Conservation (phyloP, 2,797 vertebrate genomes). For the Lates japonicus region DNA sequence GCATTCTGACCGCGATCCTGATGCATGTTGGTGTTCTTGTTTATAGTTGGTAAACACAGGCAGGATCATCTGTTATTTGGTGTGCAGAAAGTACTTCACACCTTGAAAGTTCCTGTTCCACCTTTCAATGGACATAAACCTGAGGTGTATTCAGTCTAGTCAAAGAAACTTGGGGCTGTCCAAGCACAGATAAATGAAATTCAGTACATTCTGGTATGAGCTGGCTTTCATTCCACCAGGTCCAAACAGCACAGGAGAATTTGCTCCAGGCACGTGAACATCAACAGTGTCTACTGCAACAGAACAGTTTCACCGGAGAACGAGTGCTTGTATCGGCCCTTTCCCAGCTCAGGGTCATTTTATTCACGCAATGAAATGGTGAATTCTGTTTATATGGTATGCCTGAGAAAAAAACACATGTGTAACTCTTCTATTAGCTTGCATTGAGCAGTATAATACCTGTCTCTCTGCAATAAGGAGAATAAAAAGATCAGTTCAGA, state of each 20-base stretch:
- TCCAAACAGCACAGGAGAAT: conserved; percentile 36
- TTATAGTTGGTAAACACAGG: not conserved
- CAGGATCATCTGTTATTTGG: not conserved
- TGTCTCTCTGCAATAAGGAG: conserved; percentile 46
- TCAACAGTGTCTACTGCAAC: conserved; percentile 11
- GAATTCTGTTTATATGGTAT: conserved; percentile 42
- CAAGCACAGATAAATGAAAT: conserved; percentile 31
- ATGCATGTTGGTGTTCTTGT: not conserved
- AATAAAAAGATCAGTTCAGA: conserved; percentile 57
- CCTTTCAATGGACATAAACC: not conserved
- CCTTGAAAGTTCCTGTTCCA: not conserved
- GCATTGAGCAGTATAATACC: conserved; percentile 30
- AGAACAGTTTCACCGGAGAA: conserved; percentile 35
- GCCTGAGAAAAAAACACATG: conserved; percentile 10
- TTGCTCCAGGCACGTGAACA: conserved; percentile 28
- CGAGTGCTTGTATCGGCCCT: conserved; percentile 21
- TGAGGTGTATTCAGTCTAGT: conserved; percentile 7
- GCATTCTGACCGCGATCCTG: not conserved
- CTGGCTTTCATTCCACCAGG: conserved; percentile 30
- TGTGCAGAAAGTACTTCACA: conserved; percentile 2
- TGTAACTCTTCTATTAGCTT: conserved; percentile 37
- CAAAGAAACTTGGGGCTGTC: conserved; percentile 9
- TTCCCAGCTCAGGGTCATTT: conserved; percentile 40
- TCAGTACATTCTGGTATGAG: conserved; percentile 25
- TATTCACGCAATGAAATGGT: conserved; percentile 57